Evolutionary conservation across 1,140 invertebrate genomes (phyloP).

Genomic region (Drosophila orosa): DNA sequence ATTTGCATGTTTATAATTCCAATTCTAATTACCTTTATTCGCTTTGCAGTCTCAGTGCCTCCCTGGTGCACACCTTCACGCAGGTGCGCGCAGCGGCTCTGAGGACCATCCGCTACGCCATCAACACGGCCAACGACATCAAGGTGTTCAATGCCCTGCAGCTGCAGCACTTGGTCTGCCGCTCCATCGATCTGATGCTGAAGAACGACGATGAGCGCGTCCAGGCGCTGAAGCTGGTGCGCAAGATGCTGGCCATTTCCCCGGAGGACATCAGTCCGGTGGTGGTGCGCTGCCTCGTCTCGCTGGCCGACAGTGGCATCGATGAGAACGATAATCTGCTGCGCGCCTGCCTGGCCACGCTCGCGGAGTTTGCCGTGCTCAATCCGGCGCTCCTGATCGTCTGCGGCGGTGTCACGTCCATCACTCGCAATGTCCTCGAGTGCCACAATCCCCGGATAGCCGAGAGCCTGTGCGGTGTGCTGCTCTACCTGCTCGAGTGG

Average conservation of each 20-base stretch:
- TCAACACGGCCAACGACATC: slow-evolving; percentile 91
- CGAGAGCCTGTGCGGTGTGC: slow-evolving; percentile 93
- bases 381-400: slow-evolving; percentile 92
- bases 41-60: slow-evolving; percentile 90
- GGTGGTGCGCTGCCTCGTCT: slow-evolving; percentile 90
- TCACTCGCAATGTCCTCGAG: slow-evolving; percentile 92
- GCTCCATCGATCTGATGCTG: slow-evolving; percentile 92
- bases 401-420: slow-evolving; percentile 92
- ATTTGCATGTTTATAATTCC: not conserved
- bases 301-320: slow-evolving; percentile 92
- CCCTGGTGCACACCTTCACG: slow-evolving; percentile 93
- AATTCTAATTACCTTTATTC: not conserved
- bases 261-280: slow-evolving; percentile 85
- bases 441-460: slow-evolving; percentile 91
- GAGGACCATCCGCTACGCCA: slow-evolving; percentile 92
- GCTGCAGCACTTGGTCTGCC: slow-evolving; percentile 91
- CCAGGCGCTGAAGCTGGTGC: slow-evolving; percentile 92
- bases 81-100: slow-evolving; percentile 95
- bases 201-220: slow-evolving; percentile 95
- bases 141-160: slow-evolving; percentile 91
- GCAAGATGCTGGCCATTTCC: slow-evolving; percentile 80
- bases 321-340: slow-evolving; percentile 92
- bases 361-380: slow-evolving; percentile 94
- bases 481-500: slow-evolving; percentile 94
- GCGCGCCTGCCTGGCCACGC: slow-evolving; percentile 91